Evolutionary conservation across 1,140 invertebrate genomes (phyloP).

Genomic region (Metaphire vulgaris): DNA sequence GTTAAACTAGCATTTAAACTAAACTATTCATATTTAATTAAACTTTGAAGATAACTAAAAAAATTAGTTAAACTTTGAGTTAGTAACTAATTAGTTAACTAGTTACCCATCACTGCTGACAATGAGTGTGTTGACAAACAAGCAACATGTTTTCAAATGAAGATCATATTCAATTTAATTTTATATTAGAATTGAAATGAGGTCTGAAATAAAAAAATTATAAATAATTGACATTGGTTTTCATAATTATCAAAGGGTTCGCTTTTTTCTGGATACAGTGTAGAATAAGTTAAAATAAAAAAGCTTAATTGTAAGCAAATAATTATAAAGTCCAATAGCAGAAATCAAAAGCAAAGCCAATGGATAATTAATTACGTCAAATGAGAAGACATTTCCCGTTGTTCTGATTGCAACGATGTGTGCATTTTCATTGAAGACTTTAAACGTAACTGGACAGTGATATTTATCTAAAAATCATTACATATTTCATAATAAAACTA

Average conservation of each 20-base stretch:
- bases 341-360: neutral
- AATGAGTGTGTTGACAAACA: no score
- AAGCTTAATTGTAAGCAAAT: neutral
- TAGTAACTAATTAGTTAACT: no score
- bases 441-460: slow-evolving; percentile 92
- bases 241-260: neutral
- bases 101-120: no score
- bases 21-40: no score
- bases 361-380: slow-evolving; percentile 60
- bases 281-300: neutral
- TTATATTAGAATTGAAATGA: no score
- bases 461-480: slow-evolving; percentile 61
- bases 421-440: slow-evolving; percentile 88
- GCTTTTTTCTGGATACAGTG: neutral
- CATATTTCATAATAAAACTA: neutral
- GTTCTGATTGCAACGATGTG: slow-evolving; percentile 84
- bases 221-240: no score
- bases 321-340: neutral
- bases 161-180: no score
- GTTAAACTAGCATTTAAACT: no score
- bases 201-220: no score
- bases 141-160: no score
- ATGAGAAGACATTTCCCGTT: slow-evolving; percentile 93
- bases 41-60: no score
- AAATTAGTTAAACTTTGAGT: no score